Conservation (phyloP, 2,888 invertebrate species). For the Strigamia transsilvanica region DNA sequence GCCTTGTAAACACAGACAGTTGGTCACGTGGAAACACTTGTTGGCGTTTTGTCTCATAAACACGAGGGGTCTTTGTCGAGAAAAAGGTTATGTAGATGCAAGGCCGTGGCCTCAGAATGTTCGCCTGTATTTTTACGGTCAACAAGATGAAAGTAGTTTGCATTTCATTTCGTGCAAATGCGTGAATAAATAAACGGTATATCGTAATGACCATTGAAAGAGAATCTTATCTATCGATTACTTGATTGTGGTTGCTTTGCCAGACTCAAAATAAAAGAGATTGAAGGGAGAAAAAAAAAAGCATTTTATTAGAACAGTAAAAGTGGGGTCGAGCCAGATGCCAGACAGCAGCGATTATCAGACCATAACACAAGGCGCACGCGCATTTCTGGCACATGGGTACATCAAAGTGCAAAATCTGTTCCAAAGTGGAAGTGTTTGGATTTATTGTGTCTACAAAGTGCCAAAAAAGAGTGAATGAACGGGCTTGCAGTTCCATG, state of each 20-base stretch:
- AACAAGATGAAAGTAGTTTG: not conserved
- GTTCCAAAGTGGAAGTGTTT: conserved; percentile 26
- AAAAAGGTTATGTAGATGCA: conserved; percentile 33
- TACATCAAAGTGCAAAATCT: conserved; percentile 40
- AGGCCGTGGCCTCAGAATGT: conserved; percentile 23
- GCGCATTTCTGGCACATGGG: conserved; percentile 3
- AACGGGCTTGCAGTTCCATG: not conserved
- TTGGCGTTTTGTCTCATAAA: conserved; percentile 32
- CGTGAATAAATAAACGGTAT: not conserved
- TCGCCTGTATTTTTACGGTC: conserved; percentile 4
- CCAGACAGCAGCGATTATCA: conserved; percentile 26
- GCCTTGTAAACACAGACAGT: conserved; percentile 40
- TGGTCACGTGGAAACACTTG: conserved; percentile 47
- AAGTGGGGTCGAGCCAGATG: conserved; percentile 31
- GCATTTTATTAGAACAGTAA: conserved; percentile 48
- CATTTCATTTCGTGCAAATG: not conserved
- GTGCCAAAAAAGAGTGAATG: conserved; percentile 16
- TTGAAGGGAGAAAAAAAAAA: conserved; percentile 4
- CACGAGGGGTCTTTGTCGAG: not conserved
- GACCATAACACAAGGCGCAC: conserved; percentile 33
- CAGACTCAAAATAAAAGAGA: conserved; percentile 23
- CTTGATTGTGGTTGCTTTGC: conserved; percentile 25
- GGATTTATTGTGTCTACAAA: conserved; percentile 20
- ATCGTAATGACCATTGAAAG: not conserved
- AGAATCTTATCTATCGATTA: conserved; percentile 10